Conservation (phyloP, 2,797 vertebrate species). For the Cynopterus sphinx region DNA sequence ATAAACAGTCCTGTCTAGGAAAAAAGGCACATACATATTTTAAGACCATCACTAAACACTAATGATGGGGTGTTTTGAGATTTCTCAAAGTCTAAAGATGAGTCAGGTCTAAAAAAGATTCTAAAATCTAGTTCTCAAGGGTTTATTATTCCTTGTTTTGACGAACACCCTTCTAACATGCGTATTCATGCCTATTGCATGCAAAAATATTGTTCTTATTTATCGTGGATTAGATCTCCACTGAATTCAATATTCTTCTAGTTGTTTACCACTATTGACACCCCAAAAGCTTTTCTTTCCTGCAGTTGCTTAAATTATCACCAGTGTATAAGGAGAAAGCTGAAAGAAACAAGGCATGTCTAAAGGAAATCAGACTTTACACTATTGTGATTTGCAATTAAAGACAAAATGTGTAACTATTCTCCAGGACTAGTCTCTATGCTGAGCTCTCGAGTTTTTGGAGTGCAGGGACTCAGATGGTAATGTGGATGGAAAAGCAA, state of each 20-base stretch:
- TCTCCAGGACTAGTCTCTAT: neutral
- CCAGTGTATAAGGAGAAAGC: neutral
- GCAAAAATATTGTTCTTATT: conserved; percentile 30
- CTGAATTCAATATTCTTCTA: conserved; percentile 38
- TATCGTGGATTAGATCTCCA: neutral
- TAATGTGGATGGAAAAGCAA: neutral
- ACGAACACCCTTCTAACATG: neutral
- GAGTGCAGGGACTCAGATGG: neutral
- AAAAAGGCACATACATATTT: conserved; percentile 43
- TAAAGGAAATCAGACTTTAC: neutral
- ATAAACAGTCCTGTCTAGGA: conserved; percentile 38
- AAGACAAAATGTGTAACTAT: neutral
- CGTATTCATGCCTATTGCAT: neutral
- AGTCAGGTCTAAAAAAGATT: conserved; percentile 46
- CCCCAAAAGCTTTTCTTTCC: neutral
- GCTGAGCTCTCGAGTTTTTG: neutral
- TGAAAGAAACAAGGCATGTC: neutral
- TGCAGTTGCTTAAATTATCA: neutral
- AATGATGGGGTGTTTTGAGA: conserved; percentile 54
- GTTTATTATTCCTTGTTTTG: conserved; percentile 23
- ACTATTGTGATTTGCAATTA: neutral
- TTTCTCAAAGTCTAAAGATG: conserved; percentile 67
- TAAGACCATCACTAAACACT: conserved; percentile 1
- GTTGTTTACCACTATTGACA: neutral
- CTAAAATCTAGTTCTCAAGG: conserved; percentile 14